These are phyloP conservation scores for Paedocypris micromegethes DNA, from an alignment of 2,797 vertebrate species.

Conservation along the genomic window DNA sequence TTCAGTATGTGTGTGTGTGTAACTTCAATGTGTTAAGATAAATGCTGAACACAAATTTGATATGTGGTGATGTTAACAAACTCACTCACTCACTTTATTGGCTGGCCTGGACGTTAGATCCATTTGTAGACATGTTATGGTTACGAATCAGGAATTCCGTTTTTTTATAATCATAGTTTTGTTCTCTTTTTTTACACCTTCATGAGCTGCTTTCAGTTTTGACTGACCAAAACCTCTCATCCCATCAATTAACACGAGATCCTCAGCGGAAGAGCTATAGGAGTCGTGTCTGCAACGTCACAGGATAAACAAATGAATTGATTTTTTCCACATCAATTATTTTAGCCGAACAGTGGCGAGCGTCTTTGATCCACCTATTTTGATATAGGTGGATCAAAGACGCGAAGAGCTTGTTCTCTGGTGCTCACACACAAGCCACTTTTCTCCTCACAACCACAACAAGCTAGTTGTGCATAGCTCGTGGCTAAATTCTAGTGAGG, in stretches of 20 bases:
- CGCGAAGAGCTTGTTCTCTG: constrained; percentile 14
- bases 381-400: no score
- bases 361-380: constrained; percentile 57
- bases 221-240: constrained; percentile 16
- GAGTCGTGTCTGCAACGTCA: constrained; percentile 26
- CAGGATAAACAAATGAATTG: constrained; percentile 51
- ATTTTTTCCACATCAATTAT: constrained; percentile 51
- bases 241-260: constrained; percentile 18
- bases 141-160: no score
- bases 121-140: no score
- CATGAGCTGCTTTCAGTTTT: constrained; percentile 9
- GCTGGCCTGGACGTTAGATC: no score
- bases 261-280: constrained; percentile 1
- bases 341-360: constrained; percentile 42
- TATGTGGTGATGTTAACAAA: no score
- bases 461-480: neutral
- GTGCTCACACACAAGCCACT: constrained; percentile 4
- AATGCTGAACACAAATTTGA: no score
- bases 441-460: constrained; percentile 17
- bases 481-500: neutral
- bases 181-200: neutral
- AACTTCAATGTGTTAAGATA: no score
- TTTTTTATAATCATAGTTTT: constrained; percentile 2
- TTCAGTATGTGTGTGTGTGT: no score
- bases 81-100: no score